Base-by-base conservation (phyloP, 2,888 invertebrate species). In the Tetropium fuscum region DNA sequence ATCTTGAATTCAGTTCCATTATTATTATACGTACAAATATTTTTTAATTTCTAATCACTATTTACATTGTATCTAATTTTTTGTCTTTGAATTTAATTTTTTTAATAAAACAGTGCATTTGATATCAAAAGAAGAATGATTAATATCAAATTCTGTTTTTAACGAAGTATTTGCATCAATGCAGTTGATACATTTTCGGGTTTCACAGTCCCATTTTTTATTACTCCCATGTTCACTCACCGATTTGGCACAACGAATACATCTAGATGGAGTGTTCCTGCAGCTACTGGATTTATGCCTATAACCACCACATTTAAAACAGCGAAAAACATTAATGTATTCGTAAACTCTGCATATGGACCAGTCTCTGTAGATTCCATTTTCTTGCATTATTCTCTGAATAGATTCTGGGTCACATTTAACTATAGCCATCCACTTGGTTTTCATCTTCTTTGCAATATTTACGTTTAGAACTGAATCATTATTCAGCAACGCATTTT, bases 401-500 rank as follows among this genome's bases (percentile, higher is more conserved):
- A 44, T 45, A 18, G 32, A 45, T 10, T 18, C 41, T 19, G 43
- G 44, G 20, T 54, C 54, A 32, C 43, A 43, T 45, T 54, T 34
- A 15, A 43, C 11, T 11, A 53, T 43, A 7, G 43, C 43, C 53
- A 44, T 41, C 19, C 19, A 53, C 8, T 11, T 40, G n/a, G 41
- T 41, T 40, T 53, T 43, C 41, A 53, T 53, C 16, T 41, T 53
- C 25, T 53, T 53, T 8, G 27, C 10, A 13, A 48, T 15, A 15
- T 27, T 48, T 5, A 48, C 27, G 15, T 48, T 16, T 3, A 36
- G 19, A 6, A 34, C 10, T 6, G 18, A 36, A n/a, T 51, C 51
- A 34, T 38, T 15, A 4, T 4, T 34, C 38, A 51, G 8, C 18
- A 15, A 51, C 3, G 15, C 10, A 51, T 51, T 51, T 15, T 51